These are phyloP conservation scores for Erinaceus europaeus DNA, from an alignment of 2,113 vertebrate genomes.

Conservation along the genomic window DNA sequence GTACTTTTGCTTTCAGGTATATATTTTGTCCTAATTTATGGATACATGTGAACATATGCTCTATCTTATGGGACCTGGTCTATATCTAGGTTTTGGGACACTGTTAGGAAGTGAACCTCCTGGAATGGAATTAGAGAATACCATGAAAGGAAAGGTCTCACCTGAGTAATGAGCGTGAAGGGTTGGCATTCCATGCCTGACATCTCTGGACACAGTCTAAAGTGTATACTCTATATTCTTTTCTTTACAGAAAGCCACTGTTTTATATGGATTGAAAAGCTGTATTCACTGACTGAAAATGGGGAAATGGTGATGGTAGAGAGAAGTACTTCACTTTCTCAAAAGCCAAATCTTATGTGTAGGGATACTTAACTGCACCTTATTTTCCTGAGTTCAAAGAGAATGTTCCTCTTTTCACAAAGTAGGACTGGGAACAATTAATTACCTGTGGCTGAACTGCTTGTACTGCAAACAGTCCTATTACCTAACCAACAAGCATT, in stretches of 20 bases:
- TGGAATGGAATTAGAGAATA: too few species aligned
- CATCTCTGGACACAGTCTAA: too few species aligned
- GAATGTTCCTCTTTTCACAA: neutral
- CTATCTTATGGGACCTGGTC: too few species aligned
- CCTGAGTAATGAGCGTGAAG: too few species aligned
- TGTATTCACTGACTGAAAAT: neutral
- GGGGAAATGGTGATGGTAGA: neutral
- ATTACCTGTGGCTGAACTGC: neutral
- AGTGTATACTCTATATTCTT: too few species aligned
- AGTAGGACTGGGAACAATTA: neutral
- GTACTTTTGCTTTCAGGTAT: too few species aligned
- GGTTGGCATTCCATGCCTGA: too few species aligned
- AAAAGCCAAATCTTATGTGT: neutral
- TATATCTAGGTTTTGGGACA: too few species aligned
- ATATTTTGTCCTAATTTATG: too few species aligned
- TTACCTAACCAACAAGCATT: neutral
- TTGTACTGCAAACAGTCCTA: neutral
- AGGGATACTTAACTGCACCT: neutral
- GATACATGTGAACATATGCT: too few species aligned
- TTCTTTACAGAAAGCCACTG: neutral
- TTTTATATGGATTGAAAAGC: neutral
- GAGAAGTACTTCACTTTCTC: neutral
- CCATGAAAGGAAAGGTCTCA: too few species aligned
- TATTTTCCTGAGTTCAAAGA: constrained; percentile 24
- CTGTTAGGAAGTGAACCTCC: too few species aligned